A percentile compares a stretch with the other conserved stretches of the same genome.
phyloP scores from a whole-genome alignment of 1,140 invertebrate genomes.

The Wiebesia pumilae region DNA sequence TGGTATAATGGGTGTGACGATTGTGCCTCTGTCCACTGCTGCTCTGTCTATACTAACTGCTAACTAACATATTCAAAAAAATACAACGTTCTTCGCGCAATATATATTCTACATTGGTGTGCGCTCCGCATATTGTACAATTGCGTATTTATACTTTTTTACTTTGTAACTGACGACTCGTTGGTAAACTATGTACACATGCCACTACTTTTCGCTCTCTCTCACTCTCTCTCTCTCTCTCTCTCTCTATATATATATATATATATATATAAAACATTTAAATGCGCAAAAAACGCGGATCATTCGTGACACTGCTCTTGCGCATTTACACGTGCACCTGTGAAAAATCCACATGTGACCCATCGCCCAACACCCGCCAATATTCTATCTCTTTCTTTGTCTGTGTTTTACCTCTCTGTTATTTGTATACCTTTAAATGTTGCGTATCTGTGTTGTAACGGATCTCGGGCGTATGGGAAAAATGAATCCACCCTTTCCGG shows the following conservation, averaged over 20 bases:
- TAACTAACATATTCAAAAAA: slow-evolving; percentile 57
- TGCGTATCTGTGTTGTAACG: slow-evolving; percentile 38
- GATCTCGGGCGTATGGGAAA: neutral
- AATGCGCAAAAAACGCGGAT: slow-evolving; percentile 21
- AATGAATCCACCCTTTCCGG: neutral
- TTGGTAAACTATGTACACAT: slow-evolving; percentile 53
- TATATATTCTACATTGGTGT: slow-evolving; percentile 36
- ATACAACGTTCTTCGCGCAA: slow-evolving; percentile 25
- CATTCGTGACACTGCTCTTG: neutral
- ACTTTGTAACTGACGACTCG: slow-evolving; percentile 16
- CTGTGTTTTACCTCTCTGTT: neutral
- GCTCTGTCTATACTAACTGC: slow-evolving; percentile 70
- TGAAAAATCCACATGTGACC: slow-evolving; percentile 18
- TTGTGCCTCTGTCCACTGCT: slow-evolving; percentile 74
- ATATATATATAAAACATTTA: slow-evolving; percentile 1
- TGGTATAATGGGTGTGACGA: slow-evolving; percentile 68
- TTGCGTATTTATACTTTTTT: slow-evolving; percentile 53
- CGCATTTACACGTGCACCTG: slow-evolving; percentile 23
- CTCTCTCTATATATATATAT: slow-evolving; percentile 27
- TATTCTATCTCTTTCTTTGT: slow-evolving; percentile 1
- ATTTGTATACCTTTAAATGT: neutral
- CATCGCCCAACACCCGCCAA: neutral
- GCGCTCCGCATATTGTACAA: slow-evolving; percentile 57
- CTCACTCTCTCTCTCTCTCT: neutral
- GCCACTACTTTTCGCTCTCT: neutral